Conservation (phyloP, 1,140 invertebrate species). For the Dinothrombium tinctorium region DNA sequence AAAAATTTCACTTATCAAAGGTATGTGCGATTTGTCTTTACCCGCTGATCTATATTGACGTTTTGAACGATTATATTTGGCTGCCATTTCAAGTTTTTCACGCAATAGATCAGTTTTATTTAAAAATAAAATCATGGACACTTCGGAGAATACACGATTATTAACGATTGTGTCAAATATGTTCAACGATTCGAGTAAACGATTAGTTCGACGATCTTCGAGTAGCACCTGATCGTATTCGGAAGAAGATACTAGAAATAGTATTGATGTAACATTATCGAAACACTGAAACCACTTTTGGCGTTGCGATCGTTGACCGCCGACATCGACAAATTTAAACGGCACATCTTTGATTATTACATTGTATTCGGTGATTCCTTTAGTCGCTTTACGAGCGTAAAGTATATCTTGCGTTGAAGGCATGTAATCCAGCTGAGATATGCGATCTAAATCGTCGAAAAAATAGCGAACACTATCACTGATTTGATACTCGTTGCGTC, state of each 20-base stretch:
- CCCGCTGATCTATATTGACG: too few species aligned
- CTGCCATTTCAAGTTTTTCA: too few species aligned
- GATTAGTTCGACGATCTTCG: constrained; percentile 80
- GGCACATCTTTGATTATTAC: constrained; percentile 83
- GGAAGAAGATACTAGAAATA: constrained; percentile 86
- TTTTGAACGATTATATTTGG: too few species aligned
- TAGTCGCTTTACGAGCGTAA: constrained; percentile 82
- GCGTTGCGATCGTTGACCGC: constrained; percentile 87
- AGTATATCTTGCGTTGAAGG: constrained; percentile 82
- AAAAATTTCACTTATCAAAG: too few species aligned
- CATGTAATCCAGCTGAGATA: constrained; percentile 52
- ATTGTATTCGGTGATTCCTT: constrained; percentile 83
- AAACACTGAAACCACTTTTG: constrained; percentile 98
- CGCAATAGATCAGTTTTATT: constrained; percentile 47
- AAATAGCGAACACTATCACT: constrained; percentile 87
- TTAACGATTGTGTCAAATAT: constrained; percentile 97
- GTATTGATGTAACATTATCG: constrained; percentile 77
- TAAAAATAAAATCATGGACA: constrained; percentile 88
- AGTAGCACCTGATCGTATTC: constrained; percentile 88
- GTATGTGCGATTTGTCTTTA: too few species aligned
- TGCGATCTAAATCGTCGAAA: constrained; percentile 65
- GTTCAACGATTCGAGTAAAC: constrained; percentile 73
- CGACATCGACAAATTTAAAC: constrained; percentile 89
- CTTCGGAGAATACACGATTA: constrained; percentile 68
- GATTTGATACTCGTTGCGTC: constrained; percentile 82